These are phyloP conservation scores for Gryllus longicercus DNA, from an alignment of 2,888 invertebrate species.

Conservation along the genomic window DNA sequence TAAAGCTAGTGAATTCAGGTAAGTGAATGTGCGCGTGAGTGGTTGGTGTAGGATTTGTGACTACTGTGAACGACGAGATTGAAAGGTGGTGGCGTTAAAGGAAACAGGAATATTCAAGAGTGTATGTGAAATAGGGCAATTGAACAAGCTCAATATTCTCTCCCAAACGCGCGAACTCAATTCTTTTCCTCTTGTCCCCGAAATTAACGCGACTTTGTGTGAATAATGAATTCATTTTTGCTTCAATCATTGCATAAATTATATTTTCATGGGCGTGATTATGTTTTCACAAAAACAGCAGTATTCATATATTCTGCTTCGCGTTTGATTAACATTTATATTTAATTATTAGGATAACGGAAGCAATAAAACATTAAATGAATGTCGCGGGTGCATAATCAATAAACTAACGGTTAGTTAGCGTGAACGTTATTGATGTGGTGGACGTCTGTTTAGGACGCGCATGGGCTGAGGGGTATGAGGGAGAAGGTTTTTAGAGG, in stretches of 20 bases:
- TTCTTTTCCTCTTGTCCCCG: background rate
- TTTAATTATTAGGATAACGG: background rate
- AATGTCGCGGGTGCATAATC: background rate
- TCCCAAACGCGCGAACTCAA: background rate
- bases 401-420: constrained; percentile 1
- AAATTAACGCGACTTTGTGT: constrained; percentile 2
- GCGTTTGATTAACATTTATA: constrained; percentile 1
- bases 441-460: background rate
- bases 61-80: no score
- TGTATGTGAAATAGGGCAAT: no score
- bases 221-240: constrained; percentile 17
- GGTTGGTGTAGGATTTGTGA: no score
- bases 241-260: constrained; percentile 17
- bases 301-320: background rate
- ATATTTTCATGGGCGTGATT: background rate
- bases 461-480: no score
- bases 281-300: background rate
- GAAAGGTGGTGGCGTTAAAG: no score
- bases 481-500: no score
- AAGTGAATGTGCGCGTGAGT: no score
- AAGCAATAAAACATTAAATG: constrained; percentile 11
- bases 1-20: no score
- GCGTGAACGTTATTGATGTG: background rate
- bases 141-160: no score
- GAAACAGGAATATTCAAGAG: no score